Conservation (phyloP, 2,797 vertebrate species). For the Cynopterus sphinx region DNA sequence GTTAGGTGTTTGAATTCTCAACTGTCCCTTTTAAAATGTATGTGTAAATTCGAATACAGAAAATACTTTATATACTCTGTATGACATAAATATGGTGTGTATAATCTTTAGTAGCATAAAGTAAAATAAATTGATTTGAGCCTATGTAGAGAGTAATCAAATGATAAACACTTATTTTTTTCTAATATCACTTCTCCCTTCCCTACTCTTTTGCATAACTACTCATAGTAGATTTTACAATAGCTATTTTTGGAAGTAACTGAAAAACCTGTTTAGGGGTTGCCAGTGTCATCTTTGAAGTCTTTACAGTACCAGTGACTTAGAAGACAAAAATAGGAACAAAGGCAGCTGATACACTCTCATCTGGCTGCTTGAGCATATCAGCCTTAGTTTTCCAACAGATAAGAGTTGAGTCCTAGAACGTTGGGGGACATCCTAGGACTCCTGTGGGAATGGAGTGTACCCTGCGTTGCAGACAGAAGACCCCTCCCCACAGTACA, state of each 20-base stretch:
- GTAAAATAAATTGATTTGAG: slow-evolving; percentile 26
- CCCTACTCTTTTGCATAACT: not conserved
- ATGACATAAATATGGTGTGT: not conserved
- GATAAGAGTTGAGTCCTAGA: not conserved
- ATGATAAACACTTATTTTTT: not conserved
- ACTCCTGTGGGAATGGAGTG: not conserved
- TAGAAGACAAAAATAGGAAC: not conserved
- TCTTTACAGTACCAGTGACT: not conserved
- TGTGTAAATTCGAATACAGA: not conserved
- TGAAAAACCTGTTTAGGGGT: not conserved
- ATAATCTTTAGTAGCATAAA: not conserved
- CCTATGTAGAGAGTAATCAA: not conserved
- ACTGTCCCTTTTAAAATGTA: slow-evolving; percentile 16
- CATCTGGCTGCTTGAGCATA: not conserved
- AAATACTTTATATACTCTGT: not conserved
- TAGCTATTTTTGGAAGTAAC: slow-evolving; percentile 16
- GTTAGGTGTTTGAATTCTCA: not conserved
- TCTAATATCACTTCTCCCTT: not conserved
- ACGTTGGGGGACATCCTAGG: not conserved
- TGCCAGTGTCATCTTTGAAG: not conserved
- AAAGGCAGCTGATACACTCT: not conserved
- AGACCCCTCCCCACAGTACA: not conserved
- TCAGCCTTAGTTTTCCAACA: not conserved
- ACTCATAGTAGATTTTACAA: not conserved
- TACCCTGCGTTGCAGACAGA: not conserved